Base-by-base conservation (phyloP, 2,113 vertebrate species). In the Ellobius talpinus region DNA sequence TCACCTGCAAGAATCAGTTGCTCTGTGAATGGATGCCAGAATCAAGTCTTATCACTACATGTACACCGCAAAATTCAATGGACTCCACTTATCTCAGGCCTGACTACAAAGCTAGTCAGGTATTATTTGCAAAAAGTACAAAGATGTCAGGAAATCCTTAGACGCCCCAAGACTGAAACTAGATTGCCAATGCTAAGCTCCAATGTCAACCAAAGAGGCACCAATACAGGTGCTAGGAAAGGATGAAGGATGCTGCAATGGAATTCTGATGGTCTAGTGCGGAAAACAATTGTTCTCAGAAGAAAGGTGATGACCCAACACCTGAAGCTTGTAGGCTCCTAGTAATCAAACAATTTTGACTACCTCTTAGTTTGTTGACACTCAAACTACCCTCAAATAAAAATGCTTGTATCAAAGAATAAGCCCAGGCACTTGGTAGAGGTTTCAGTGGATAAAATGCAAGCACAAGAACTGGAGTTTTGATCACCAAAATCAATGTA, bases 1-100 rank as follows among this genome's bases (percentile, higher is more conserved):
- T 91, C 65, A 88, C 72, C 39, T 89, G 47, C 12, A 85, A 82
- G n/a, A 94, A 89, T 90, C 79, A 61, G 93, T 94, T 92, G 17
- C 72, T 82, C 50, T 93, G 0, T 39, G 47, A 93, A 14, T 39
- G 19, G 11, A 6, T 55, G 12, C 55, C n/a, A 47, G 95, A 89
- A 90, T 65, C 29, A 88, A 77, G 29, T 86, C 78, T 95, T 47
- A 95, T 90, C 42, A 68, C 17, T 50, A 45, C 86, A 88, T 42
- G 63, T 50, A 63, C 19, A n/a, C 45, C 14, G 0, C 61, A 90
- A 73, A 93, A 39, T 50, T 29, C 23, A 77, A 52, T 55, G 58
- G 19, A 3, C 2, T 74, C 93, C 33, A 3, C 19, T 96, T 66
- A 14, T 66, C 50, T 50, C 50, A 68, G n/a, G n/a, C 13, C 12